Conservation (phyloP, 2,888 invertebrate species). For the Drosophila niveifrons region DNA sequence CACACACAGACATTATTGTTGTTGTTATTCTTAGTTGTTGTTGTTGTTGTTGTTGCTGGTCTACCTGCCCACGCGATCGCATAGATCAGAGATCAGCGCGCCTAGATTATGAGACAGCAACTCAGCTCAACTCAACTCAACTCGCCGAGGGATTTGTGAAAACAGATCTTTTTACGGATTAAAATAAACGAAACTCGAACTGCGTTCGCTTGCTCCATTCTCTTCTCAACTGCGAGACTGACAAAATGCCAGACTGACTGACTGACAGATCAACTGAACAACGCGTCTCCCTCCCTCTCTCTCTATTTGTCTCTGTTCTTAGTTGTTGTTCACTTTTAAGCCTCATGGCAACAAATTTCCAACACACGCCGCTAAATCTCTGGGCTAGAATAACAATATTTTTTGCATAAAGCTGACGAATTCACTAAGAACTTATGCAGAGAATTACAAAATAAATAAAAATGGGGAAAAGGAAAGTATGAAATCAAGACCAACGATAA, state of each 20-base stretch:
- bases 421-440: not conserved
- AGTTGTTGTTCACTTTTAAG: slow-evolving; percentile 28
- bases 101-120: slow-evolving; percentile 58
- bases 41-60: slow-evolving; percentile 27
- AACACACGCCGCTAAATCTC: slow-evolving; percentile 13
- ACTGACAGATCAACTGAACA: slow-evolving; percentile 13
- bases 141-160: slow-evolving; percentile 72
- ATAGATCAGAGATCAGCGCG: slow-evolving; percentile 67
- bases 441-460: not conserved
- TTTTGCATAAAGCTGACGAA: slow-evolving; percentile 1
- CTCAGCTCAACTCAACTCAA: slow-evolving; percentile 7
- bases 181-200: slow-evolving; percentile 62
- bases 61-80: slow-evolving; percentile 64
- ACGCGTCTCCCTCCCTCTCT: not conserved
- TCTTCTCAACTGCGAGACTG: slow-evolving; percentile 8
- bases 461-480: not conserved
- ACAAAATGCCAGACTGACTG: slow-evolving; percentile 26
- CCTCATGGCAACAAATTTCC: slow-evolving; percentile 41
- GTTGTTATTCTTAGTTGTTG: slow-evolving; percentile 7
- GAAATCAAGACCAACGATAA: too few relatives aligned
- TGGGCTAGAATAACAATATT: slow-evolving; percentile 6
- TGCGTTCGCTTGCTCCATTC: slow-evolving; percentile 14
- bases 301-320: not conserved
- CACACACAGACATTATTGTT: slow-evolving; percentile 36
- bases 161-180: slow-evolving; percentile 81